A percentile compares a stretch with the other conserved stretches of the same genome.
phyloP scores from a whole-genome alignment of 2,113 vertebrate species.

The Maccullochella peelii region DNA sequence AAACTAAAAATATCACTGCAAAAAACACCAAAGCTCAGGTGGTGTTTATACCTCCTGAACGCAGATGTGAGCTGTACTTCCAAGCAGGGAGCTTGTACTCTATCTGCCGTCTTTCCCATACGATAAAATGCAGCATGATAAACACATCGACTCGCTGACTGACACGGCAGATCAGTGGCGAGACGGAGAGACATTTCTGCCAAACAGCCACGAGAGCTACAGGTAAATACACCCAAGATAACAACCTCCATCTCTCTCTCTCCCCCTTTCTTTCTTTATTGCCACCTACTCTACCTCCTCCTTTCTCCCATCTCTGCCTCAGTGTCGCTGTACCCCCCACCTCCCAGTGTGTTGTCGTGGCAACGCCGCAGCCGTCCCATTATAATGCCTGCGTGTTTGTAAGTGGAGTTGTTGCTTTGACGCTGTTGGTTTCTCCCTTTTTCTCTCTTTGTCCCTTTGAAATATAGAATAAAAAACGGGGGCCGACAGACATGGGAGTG shows the following conservation, averaged over 20 bases:
- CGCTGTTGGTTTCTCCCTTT: slow-evolving; percentile 67
- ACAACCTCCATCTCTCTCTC: slow-evolving; percentile 59
- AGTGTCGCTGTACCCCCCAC: slow-evolving; percentile 45
- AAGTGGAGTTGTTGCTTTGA: slow-evolving; percentile 74
- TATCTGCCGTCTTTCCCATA: slow-evolving; percentile 19
- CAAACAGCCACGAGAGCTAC: slow-evolving; percentile 58
- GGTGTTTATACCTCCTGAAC: slow-evolving; percentile 18
- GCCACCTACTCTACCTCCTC: slow-evolving; percentile 71
- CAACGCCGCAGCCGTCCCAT: slow-evolving; percentile 79
- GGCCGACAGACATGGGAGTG: slow-evolving; percentile 36
- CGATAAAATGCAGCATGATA: slow-evolving; percentile 33
- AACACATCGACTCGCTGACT: slow-evolving; percentile 54
- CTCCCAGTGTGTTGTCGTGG: slow-evolving; percentile 80
- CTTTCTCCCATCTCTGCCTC: slow-evolving; percentile 46
- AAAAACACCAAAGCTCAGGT: slow-evolving; percentile 10
- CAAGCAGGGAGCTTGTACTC: slow-evolving; percentile 19
- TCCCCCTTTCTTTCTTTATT: slow-evolving; percentile 53
- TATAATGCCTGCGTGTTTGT: slow-evolving; percentile 77
- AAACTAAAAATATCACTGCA: slow-evolving; percentile 14
- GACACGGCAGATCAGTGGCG: slow-evolving; percentile 54
- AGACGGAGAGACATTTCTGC: slow-evolving; percentile 53
- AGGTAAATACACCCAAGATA: slow-evolving; percentile 67
- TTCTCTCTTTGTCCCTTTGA: slow-evolving; percentile 70
- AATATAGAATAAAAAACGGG: slow-evolving; percentile 62
- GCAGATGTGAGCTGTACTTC: slow-evolving; percentile 40